phyloP scores from a whole-genome alignment of 2,888 invertebrate genomes.

The Drosophila paranaensis region DNA sequence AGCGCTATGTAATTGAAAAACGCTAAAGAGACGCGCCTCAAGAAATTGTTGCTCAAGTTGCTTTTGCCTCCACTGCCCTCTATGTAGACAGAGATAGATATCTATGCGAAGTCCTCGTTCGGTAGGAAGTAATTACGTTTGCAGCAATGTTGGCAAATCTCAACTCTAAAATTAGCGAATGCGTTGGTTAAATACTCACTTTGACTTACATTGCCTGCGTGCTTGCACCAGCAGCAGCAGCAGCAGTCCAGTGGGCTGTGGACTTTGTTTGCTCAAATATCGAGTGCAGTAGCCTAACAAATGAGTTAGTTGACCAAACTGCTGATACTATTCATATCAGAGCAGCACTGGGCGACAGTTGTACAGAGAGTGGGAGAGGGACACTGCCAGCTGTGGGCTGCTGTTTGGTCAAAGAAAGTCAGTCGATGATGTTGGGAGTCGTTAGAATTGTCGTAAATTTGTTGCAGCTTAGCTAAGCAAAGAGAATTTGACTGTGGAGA shows the following conservation, averaged over 20 bases:
- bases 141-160: constrained; percentile 6
- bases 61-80: constrained; percentile 41
- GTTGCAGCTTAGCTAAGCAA: not conserved
- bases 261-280: constrained; percentile 13
- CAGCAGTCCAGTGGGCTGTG: constrained; percentile 20
- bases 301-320: constrained; percentile 17
- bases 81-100: not conserved
- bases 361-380: not conserved
- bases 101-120: not conserved
- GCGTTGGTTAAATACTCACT: constrained; percentile 62
- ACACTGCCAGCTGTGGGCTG: constrained; percentile 8
- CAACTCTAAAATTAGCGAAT: constrained; percentile 50
- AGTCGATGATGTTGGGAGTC: not conserved
- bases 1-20: constrained; percentile 41
- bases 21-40: constrained; percentile 4
- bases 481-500: too few species aligned
- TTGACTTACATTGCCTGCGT: constrained; percentile 56
- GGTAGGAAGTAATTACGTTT: constrained; percentile 53
- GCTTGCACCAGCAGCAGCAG: constrained; percentile 11
- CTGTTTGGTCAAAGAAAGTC: not conserved
- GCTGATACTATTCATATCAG: constrained; percentile 18
- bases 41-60: constrained; percentile 9
- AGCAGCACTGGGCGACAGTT: not conserved
- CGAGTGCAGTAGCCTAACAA: constrained; percentile 38
- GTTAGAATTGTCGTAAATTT: constrained; percentile 12